Conservation (phyloP, 2,888 invertebrate species). For the Acanthosepion pharaonis region DNA sequence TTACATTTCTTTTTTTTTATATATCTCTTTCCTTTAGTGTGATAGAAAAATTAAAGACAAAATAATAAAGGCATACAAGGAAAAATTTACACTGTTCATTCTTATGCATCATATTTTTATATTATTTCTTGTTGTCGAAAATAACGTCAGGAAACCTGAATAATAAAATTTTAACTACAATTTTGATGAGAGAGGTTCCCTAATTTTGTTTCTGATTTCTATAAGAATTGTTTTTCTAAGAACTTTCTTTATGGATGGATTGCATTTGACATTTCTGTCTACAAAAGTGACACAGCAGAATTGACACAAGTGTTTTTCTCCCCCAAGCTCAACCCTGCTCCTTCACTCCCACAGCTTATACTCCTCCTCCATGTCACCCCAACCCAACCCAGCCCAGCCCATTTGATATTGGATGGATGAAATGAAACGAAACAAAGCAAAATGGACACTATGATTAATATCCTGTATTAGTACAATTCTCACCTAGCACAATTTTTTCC, state of each 20-base stretch:
- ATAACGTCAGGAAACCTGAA: no score
- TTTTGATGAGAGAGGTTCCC: no score
- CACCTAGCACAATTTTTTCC: constrained; percentile 6
- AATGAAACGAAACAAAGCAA: background rate
- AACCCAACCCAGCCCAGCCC: background rate
- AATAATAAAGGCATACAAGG: no score
- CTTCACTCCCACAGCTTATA: background rate
- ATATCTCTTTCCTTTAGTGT: no score
- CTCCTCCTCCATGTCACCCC: background rate
- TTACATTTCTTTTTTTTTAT: no score
- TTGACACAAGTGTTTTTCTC: background rate
- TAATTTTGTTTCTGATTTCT: no score
- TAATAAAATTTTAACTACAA: no score
- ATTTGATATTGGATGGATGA: constrained; percentile 33
- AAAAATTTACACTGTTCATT: no score
- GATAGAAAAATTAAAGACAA: no score
- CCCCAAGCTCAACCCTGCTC: background rate
- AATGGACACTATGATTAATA: background rate
- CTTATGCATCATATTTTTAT: no score
- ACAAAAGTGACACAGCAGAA: background rate
- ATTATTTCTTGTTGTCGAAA: no score
- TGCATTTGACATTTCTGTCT: constrained; percentile 16
- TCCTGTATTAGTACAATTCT: background rate
- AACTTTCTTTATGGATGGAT: background rate
- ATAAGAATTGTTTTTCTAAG: background rate